phyloP scores from a whole-genome alignment of 1,140 invertebrate species.

The Copidosoma floridanum region DNA sequence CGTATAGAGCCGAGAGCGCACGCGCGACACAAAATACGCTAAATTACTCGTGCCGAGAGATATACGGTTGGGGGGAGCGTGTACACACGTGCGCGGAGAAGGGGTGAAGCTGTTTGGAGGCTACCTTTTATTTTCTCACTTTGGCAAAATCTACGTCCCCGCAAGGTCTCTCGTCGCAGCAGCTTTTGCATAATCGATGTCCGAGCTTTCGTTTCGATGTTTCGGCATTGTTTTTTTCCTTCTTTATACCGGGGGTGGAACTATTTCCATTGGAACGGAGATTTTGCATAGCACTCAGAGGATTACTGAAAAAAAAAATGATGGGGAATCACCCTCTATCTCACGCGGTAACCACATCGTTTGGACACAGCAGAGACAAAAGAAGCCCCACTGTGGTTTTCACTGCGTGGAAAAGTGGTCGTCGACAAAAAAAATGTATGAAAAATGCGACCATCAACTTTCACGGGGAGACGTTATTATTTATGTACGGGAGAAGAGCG shows the following conservation, averaged over 20 bases:
- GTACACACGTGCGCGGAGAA: background rate
- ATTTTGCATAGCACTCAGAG: background rate
- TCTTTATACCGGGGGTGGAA: too few species aligned
- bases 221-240: too few species aligned
- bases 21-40: background rate
- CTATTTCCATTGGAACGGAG: background rate
- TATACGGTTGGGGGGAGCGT: background rate
- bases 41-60: background rate
- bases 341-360: too few species aligned
- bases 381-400: background rate
- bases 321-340: background rate
- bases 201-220: too few species aligned
- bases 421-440: slow-evolving; percentile 10
- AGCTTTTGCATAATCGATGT: too few species aligned
- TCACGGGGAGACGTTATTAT: background rate
- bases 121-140: too few species aligned
- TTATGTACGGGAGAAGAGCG: background rate
- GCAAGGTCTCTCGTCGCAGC: too few species aligned
- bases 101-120: too few species aligned
- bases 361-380: too few species aligned
- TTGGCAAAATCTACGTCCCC: too few species aligned
- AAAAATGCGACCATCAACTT: slow-evolving; percentile 3
- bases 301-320: background rate
- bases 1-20: background rate
- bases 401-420: background rate